Base-by-base conservation (phyloP, 2,888 invertebrate species). In the Lasioglossum morio region DNA sequence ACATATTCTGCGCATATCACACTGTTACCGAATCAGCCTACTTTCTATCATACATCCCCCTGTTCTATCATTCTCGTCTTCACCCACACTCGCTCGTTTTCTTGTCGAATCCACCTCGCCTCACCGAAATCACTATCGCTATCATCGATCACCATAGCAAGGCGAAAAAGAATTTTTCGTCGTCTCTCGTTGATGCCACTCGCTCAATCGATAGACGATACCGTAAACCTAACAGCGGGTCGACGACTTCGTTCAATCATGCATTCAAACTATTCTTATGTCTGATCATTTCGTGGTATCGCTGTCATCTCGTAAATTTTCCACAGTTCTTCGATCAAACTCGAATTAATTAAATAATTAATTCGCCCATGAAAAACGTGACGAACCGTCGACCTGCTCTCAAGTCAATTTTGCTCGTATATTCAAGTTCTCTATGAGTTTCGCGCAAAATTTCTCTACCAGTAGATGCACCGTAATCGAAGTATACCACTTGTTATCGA, bases 201-300 rank as follows among this genome's bases (percentile, higher is more conserved):
- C 85, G 86, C 86, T 85, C 85, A 79, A 84, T 87, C 87, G 87
- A 79, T 84, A 86, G 87, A 87, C 84, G 79, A 84, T 81, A 72
- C 80, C 80, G 5, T 30, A 66, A 69, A 60, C 43, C 12, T 40
- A 27, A n/a, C 34, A 66, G 76, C 74, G 79, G 79, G 53, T 81
- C 87, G 86, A 69, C 66, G 69, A 69, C 27, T 77, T 16, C 37
- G 27, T 23, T 23, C 66, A 0, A 23, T 69, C 10, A 10, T 57
- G 16, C 23, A 53, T 53, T 8, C 2, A 53, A 16, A 2, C 27
- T 12, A 53, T 53, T 53, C 8, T 23, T 8, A 0, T 23, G 2
- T 23, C 0, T 48, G 48, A 48, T 14, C 43, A 43, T 43, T 43
- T 19, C 48, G 19, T 19, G 5, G 1, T 7, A 1, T 46, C 46